Base-by-base conservation (phyloP, 2,113 vertebrate species). In the Noturus placidus region DNA sequence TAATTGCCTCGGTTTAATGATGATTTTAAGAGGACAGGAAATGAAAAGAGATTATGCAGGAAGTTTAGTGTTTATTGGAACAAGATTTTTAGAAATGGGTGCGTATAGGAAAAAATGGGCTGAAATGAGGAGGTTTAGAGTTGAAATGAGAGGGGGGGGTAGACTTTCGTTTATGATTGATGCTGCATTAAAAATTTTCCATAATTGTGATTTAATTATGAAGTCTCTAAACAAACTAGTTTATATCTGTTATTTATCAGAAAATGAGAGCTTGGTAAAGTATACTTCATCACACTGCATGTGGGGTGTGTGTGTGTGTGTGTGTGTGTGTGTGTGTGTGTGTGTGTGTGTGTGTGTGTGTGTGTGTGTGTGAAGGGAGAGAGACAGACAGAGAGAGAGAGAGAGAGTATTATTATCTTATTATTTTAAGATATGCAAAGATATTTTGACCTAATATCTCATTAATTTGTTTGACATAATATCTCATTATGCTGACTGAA, bases 1-100 rank as follows among this genome's bases (percentile, higher is more conserved):
- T 93, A 93, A 94, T 93, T 89, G 87, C 56, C 42, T 86, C 84
- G 56, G 80, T 82, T 89, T 93, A 93, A 94, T 91, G 85, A 74
- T 89, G 85, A 88, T 91, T 78, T 90, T 87, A 90, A 90, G 88
- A 81, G 50, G 52, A 77, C 70, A 87, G 35, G 67, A 65, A 19
- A 89, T 91, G 54, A 76, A 81, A 61, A 72, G 5, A 10, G 20
- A 22, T 85, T 33, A 81, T 78, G 82, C 80, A 76, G 67, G 54
- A 50, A n/a, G 52, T 82, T 85, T 46, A 79, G 74, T 67, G 70
- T 80, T 72, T 67, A 85, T 61, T 52, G 22, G 38, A 78, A 22
- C 61, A 82, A 27, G 22, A 76, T 77, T 67, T 74, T 42, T 22
- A 9, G 35, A 85, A 35, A 35, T 33, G 30, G 13, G 46, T 14